Base-by-base conservation (phyloP, 2,797 vertebrate genomes). In the Gobio occitaniae region DNA sequence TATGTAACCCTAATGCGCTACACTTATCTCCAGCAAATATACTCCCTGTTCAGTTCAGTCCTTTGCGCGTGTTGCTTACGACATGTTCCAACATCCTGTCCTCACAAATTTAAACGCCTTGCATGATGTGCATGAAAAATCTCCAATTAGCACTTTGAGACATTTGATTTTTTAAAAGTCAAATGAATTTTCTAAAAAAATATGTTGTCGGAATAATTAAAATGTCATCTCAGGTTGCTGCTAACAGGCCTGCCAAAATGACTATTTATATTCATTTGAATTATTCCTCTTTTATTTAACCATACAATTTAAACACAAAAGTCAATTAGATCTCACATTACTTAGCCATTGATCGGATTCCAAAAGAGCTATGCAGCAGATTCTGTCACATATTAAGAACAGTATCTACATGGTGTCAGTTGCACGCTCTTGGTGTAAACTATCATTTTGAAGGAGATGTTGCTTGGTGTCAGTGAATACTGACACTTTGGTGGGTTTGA, bases 341-440 rank as follows among this genome's bases (percentile, higher is more conserved):
- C 52, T 15, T 19, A 48, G 15, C 44, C 41, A 82, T 72, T 56
- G 52, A 72, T 72, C 38, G 1, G 68, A 70, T 81, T 38, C 17
- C 19, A 81, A 21, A 69, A 15, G 4, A 36, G 15, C 4, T n/a
- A 82, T 44, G 50, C 16, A 12, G 79, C 80, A 72, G 69, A 72
- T 82, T 10, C 38, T 36, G 50, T 36, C 44, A 41, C 9, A 19
- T 76, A 65, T 82, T 86, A 74, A 69, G 12, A 61, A 63, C 52
- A 71, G 70, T 52, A 47, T 83, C 80, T 83, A 72, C 77, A 78
- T 84, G 86, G 78, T 86, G 86, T 83, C 80, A 86, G 80, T 77
- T 89, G 84, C 83, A 86, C 66, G 50, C 69, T 89, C 75, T 87
- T 78, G 80, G 70, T 69, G 69, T 86, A 85, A 89, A 86, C 56